Conservation (phyloP, 2,888 invertebrate genomes). For the Campaea margaritaria region DNA sequence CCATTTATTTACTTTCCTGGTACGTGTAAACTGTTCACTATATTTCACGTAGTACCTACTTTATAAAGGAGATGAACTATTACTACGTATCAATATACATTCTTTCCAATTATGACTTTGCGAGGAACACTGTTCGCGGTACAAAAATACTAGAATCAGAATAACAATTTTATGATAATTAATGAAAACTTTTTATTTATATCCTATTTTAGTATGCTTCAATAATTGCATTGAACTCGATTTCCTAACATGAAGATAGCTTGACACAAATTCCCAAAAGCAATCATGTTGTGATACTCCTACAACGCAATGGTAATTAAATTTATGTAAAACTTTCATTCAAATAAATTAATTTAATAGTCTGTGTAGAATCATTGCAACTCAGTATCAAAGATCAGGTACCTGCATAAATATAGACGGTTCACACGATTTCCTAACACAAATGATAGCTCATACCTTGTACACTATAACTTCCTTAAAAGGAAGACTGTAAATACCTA, state of each 20-base stretch:
- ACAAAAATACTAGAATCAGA: too few species aligned
- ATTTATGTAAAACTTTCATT: constrained; percentile 19
- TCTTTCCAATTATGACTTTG: too few species aligned
- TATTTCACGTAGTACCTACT: too few species aligned
- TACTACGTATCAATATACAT: too few species aligned
- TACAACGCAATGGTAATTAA: constrained; percentile 19
- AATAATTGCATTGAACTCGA: constrained; percentile 11
- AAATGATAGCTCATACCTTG: constrained; percentile 15
- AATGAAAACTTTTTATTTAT: neutral
- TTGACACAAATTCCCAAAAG: constrained; percentile 13
- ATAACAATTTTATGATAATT: too few species aligned
- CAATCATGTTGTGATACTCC: constrained; percentile 13
- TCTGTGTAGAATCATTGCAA: neutral
- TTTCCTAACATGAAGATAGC: constrained; percentile 14
- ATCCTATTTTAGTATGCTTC: constrained; percentile 2
- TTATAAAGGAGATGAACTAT: too few species aligned
- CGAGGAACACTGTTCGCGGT: too few species aligned
- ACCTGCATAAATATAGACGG: neutral
- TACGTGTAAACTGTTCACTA: too few species aligned
- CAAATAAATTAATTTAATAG: constrained; percentile 3
- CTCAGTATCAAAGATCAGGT: neutral
- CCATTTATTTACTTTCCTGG: too few species aligned
- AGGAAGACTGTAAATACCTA: constrained; percentile 19
- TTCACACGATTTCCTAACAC: constrained; percentile 26
- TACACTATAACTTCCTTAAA: constrained; percentile 28